Percentiles rank a stretch among this genome's conserved stretches.
These are phyloP conservation scores for Drosophila gaucha DNA, from an alignment of 2,888 invertebrate species.

Conservation along the genomic window DNA sequence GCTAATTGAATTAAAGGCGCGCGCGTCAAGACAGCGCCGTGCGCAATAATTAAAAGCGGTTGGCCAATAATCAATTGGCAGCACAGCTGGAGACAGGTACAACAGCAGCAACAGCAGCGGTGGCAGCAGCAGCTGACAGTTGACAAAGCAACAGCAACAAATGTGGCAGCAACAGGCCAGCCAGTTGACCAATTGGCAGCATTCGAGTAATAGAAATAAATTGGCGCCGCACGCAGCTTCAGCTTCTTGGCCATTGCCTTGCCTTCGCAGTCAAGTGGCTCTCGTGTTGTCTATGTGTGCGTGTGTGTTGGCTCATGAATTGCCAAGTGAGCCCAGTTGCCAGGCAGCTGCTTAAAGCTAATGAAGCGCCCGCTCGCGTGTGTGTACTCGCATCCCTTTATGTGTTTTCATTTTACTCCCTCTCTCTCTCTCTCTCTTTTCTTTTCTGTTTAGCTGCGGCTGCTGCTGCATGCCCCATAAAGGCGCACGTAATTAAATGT, in stretches of 20 bases:
- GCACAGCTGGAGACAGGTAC: slow-evolving; percentile 70
- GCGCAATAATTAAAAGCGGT: slow-evolving; percentile 70
- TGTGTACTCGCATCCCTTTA: neutral
- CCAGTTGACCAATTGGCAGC: slow-evolving; percentile 15
- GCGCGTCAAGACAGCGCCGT: slow-evolving; percentile 11
- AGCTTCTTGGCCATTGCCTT: slow-evolving; percentile 47
- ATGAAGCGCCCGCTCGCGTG: slow-evolving; percentile 51
- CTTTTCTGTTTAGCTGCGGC: too few species aligned
- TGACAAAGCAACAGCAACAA: slow-evolving; percentile 18
- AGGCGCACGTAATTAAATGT: slow-evolving; percentile 75
- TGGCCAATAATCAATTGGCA: slow-evolving; percentile 73
- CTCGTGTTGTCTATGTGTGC: slow-evolving; percentile 31
- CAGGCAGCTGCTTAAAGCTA: slow-evolving; percentile 69
- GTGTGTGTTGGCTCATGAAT: slow-evolving; percentile 65
- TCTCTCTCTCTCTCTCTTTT: slow-evolving; percentile 7
- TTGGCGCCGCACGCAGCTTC: slow-evolving; percentile 66
- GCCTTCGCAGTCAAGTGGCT: slow-evolving; percentile 50
- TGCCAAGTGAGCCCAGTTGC: slow-evolving; percentile 57
- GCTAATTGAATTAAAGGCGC: slow-evolving; percentile 64
- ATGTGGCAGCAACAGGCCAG: slow-evolving; percentile 6
- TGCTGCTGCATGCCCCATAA: slow-evolving; percentile 61
- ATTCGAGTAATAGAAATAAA: slow-evolving; percentile 68
- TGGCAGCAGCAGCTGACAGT: slow-evolving; percentile 24
- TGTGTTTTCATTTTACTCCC: slow-evolving; percentile 4
- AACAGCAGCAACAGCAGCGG: slow-evolving; percentile 12